phyloP scores from a whole-genome alignment of 2,113 vertebrate species.

The Dipodomys ordii region DNA sequence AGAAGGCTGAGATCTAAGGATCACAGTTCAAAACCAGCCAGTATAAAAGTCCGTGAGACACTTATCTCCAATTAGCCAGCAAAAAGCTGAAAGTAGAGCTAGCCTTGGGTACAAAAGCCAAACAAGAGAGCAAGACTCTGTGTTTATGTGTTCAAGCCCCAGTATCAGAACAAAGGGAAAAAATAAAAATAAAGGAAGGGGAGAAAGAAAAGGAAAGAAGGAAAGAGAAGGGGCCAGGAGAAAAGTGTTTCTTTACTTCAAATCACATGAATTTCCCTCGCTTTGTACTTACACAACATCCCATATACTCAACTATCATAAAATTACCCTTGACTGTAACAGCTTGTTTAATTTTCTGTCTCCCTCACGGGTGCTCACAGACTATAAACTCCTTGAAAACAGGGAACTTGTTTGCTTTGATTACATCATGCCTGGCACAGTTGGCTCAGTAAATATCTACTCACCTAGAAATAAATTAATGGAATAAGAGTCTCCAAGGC shows the following conservation, averaged over 20 bases:
- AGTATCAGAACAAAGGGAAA: too few relatives aligned
- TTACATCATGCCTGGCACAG: neutral
- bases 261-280: neutral
- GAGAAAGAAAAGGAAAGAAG: too few relatives aligned
- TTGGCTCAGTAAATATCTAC: neutral
- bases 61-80: too few relatives aligned
- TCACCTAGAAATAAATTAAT: neutral
- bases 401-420: neutral
- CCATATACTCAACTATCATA: neutral
- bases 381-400: slow-evolving; percentile 4
- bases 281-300: neutral
- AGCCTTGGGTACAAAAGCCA: too few relatives aligned
- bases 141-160: too few relatives aligned
- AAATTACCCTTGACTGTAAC: neutral
- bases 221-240: too few relatives aligned
- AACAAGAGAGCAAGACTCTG: too few relatives aligned
- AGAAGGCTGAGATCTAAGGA: too few relatives aligned
- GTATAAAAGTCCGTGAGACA: too few relatives aligned
- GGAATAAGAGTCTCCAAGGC: neutral
- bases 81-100: too few relatives aligned
- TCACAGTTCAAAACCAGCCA: too few relatives aligned
- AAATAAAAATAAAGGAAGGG: too few relatives aligned
- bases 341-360: slow-evolving; percentile 17
- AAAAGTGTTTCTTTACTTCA: neutral
- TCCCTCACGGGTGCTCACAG: neutral